Percentiles rank a stretch among this genome's conserved stretches.
Conservation (phyloP, 2,888 invertebrate species). For the Pterobdella sp. region DNA sequence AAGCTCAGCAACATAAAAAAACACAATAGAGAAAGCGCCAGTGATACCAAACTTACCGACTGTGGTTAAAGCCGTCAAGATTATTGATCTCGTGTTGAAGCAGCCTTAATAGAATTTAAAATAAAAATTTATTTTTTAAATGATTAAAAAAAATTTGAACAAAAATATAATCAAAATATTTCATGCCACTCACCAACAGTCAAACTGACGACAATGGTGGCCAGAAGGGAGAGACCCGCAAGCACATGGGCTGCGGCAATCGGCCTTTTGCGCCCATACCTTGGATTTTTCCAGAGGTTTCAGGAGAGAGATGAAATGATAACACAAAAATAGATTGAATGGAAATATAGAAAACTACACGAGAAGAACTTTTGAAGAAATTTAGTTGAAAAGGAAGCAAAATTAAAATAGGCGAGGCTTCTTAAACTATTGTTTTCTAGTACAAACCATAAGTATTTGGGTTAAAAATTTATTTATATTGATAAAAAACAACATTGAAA, state of each 20-base stretch:
- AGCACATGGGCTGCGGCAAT: constrained; percentile 35
- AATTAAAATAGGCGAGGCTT: too few species aligned
- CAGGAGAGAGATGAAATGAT: too few species aligned
- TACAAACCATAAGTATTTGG: too few species aligned
- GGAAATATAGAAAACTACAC: too few species aligned
- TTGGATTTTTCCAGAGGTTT: too few species aligned
- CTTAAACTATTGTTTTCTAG: too few species aligned
- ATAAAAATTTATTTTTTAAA: too few species aligned
- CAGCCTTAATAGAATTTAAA: not conserved
- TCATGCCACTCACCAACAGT: constrained; percentile 32
- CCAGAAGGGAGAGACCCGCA: constrained; percentile 42
- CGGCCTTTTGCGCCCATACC: constrained; percentile 36
- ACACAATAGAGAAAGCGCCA: constrained; percentile 46
- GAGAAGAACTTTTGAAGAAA: too few species aligned
- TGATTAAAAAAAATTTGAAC: too few species aligned
- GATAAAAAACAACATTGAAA: not conserved
- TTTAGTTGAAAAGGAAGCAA: too few species aligned
- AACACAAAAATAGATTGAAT: too few species aligned
- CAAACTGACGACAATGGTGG: constrained; percentile 34
- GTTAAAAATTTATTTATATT: not conserved
- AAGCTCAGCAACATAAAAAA: constrained; percentile 46
- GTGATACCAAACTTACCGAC: constrained; percentile 49
- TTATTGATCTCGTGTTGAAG: not conserved
- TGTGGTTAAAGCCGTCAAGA: constrained; percentile 23
- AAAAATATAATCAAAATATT: too few species aligned